These are phyloP conservation scores for Myotis brandtii DNA, from an alignment of 2,113 vertebrate species.

Conservation along the genomic window DNA sequence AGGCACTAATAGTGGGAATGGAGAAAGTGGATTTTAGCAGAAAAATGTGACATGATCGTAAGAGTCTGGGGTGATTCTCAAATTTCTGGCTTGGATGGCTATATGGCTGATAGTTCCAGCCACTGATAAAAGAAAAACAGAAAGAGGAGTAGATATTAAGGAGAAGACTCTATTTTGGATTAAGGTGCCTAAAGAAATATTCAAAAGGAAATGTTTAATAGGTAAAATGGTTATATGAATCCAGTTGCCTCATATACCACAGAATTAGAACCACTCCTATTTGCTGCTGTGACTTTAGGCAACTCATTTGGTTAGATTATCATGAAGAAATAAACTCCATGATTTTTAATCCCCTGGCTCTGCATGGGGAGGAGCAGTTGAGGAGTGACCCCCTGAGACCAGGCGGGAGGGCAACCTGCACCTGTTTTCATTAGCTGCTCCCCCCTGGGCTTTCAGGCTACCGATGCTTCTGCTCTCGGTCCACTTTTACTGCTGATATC, in stretches of 20 bases:
- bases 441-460: neutral
- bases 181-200: neutral
- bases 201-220: neutral
- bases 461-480: neutral
- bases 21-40: neutral
- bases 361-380: neutral
- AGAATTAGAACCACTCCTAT: neutral
- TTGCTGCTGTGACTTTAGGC: neutral
- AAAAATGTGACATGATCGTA: neutral
- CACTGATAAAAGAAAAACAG: neutral
- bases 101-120: neutral
- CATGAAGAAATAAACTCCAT: neutral
- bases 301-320: neutral
- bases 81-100: neutral
- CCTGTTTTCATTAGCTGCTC: neutral
- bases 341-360: neutral
- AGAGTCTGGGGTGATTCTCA: neutral
- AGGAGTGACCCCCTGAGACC: neutral
- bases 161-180: neutral
- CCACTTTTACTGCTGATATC: neutral
- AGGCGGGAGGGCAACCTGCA: neutral
- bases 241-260: neutral
- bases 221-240: neutral
- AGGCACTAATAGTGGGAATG: neutral
- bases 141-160: neutral